Base-by-base conservation (phyloP, 1,140 invertebrate genomes). In the Bombyx mandarina region DNA sequence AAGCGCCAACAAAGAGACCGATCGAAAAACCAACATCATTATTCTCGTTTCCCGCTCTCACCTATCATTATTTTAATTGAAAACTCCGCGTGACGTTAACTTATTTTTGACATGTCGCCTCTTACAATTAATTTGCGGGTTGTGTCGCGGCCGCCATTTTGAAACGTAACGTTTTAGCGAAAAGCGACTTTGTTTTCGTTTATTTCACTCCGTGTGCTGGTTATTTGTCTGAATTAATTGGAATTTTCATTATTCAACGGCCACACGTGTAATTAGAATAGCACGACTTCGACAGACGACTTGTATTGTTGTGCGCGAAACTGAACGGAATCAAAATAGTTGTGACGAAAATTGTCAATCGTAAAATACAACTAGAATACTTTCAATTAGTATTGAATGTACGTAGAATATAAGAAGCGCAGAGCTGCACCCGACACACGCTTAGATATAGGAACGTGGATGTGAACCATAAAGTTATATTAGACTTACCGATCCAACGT, bases 261-360 rank as follows among this genome's bases (percentile, higher is more conserved):
- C 12, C 73, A 73, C 75, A 85, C 73, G 77, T 85, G 75, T 85
- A 80, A 85, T 82, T 82, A 80, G 74, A 78, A 84, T 77, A 76
- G 26, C 26, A 35, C 26, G 4, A 35, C 2, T 35, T 35, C 26
- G 26, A 35, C 26, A 35, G 26, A 3, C 2, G 26, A 2, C 26
- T 5, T 35, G 26, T 35, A 35, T 5, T 35, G 26, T 5, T 2
- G 26, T 35, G 26, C 12, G 26, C 26, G 26, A 35, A 35, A 35
- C 26, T 2, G 4, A 5, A 5, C 26, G 26, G 26, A 3, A 35
- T 5, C 2, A 2, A 35, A 35, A 5, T 35, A 35, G 26, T 35
- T 5, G 2, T 35, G 26, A 3, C 2, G 26, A 2, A 35, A 35
- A 5, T 5, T 5, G 26, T 35, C 26, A 2, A 35, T 35, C 26